These are phyloP conservation scores for Lypha dubia DNA, from an alignment of 2,888 invertebrate species.

Conservation along the genomic window DNA sequence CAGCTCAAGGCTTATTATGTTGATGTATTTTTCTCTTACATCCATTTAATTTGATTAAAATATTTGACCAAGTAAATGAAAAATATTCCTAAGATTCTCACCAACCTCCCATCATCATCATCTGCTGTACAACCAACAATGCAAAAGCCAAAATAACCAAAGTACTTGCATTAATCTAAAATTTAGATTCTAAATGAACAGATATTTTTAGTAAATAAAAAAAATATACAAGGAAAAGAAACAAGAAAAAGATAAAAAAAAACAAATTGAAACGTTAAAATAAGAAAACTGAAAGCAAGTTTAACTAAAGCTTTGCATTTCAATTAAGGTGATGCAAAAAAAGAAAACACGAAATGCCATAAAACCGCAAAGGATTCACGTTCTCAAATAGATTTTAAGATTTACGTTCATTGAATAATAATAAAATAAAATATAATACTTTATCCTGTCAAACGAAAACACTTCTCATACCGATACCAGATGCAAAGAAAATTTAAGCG, in stretches of 20 bases:
- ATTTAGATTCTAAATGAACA: slow-evolving; percentile 61
- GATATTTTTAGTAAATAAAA: slow-evolving; percentile 7
- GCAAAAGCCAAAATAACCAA: slow-evolving; percentile 49
- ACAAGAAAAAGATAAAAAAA: background rate
- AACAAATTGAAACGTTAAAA: slow-evolving; percentile 21
- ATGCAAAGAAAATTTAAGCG: slow-evolving; percentile 18
- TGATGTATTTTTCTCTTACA: slow-evolving; percentile 5
- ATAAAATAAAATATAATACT: slow-evolving; percentile 53
- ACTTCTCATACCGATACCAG: background rate
- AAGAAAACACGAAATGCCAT: slow-evolving; percentile 47
- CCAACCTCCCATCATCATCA: background rate
- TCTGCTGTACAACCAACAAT: slow-evolving; percentile 20
- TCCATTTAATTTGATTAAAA: slow-evolving; percentile 68
- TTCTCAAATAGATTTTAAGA: slow-evolving; percentile 61
- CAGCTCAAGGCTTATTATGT: background rate
- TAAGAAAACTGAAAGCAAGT: slow-evolving; percentile 36
- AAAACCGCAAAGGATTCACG: slow-evolving; percentile 69
- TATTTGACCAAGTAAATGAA: slow-evolving; percentile 58
- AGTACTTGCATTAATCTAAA: no score
- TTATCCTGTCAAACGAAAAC: slow-evolving; percentile 47
- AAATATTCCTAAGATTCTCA: slow-evolving; percentile 53
- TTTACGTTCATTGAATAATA: slow-evolving; percentile 67
- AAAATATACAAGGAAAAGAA: background rate
- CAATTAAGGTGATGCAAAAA: slow-evolving; percentile 64
- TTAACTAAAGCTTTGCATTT: slow-evolving; percentile 68